Evolutionary conservation across 2,113 vertebrate genomes (phyloP), one percentile per base, ranked within the genome.

Genomic region (Girardinichthys multiradiatus): DNA sequence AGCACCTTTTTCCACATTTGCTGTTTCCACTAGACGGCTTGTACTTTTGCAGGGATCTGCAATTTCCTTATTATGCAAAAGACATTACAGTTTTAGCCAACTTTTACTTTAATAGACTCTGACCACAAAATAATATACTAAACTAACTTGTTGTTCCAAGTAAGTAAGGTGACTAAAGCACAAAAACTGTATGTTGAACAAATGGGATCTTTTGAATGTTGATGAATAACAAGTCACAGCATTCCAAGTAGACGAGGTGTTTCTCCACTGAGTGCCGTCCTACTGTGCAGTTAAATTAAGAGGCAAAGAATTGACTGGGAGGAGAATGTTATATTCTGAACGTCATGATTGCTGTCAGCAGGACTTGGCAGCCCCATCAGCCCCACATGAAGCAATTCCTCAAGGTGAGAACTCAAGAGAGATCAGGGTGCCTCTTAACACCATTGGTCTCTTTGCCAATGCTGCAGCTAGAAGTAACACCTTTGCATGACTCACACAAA

Each of bases 381-480:
- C 74, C 70, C 68, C 54, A 70, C 45, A 63, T 72, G 73, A 79
- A 87, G 78, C 82, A 67, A 84, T 89, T 87, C 24, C 83, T 89
- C 84, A 82, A 48, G 77, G 62, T 70, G 86, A 89, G 80, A 1
- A 2, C 84, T 84, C 68, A 73, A 81, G 85, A 65, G 57, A 65
- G 80, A 80, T 82, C 57, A 63, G 57, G 61, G 58, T 48, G 78
- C 76, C 71, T 87, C 69, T 74, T 35, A 78, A 75, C 81, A 83
- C 69, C 67, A 89, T 91, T 80, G 64, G 81, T 90, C 86, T 86
- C 81, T 68, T 72, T 78, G 80, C 81, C 84, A 81, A 13, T 1
- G 0, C 66, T 66, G 73, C 84, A 60, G 63, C 7, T 27, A 31
- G 57, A 10, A 8, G 0, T 51, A 58, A 64, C 75, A 72, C 67